phyloP scores from a whole-genome alignment of 2,113 vertebrate genomes.

The Shinisaurus crocodilurus region DNA sequence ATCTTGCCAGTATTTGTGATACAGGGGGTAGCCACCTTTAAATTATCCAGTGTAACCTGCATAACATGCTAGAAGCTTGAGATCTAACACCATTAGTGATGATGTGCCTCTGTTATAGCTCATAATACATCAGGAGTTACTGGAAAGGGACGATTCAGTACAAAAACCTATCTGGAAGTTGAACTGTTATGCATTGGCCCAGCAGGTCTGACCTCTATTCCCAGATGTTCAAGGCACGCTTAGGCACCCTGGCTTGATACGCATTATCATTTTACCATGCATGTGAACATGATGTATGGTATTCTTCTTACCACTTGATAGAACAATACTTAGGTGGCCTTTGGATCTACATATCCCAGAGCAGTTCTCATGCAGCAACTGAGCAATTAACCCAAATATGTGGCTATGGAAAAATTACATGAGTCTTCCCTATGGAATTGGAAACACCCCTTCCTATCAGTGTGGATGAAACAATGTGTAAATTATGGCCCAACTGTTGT shows the following conservation, averaged over 20 bases:
- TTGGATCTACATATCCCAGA: not conserved
- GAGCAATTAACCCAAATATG: not conserved
- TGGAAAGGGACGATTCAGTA: not conserved
- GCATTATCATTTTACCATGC: too few relatives aligned
- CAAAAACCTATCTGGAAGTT: not conserved
- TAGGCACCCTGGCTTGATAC: too few relatives aligned
- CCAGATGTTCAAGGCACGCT: not conserved
- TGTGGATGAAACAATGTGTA: not conserved
- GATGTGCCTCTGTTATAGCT: not conserved
- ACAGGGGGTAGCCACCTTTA: not conserved
- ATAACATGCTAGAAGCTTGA: not conserved
- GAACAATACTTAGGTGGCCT: not conserved
- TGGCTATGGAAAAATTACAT: too few relatives aligned
- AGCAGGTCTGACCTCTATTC: not conserved
- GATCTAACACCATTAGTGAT: not conserved
- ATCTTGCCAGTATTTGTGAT: not conserved
- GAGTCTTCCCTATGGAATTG: not conserved
- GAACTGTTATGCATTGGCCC: too few relatives aligned
- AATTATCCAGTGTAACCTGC: not conserved
- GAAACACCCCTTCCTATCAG: not conserved
- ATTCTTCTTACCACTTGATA: not conserved
- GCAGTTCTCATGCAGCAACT: not conserved
- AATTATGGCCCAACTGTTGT: not conserved
- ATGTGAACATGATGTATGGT: too few relatives aligned
- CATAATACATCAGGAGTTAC: not conserved